A percentile compares a stretch with the other conserved stretches of the same genome.
phyloP scores from a whole-genome alignment of 1,140 invertebrate genomes.

The Aleiodes sp. region DNA sequence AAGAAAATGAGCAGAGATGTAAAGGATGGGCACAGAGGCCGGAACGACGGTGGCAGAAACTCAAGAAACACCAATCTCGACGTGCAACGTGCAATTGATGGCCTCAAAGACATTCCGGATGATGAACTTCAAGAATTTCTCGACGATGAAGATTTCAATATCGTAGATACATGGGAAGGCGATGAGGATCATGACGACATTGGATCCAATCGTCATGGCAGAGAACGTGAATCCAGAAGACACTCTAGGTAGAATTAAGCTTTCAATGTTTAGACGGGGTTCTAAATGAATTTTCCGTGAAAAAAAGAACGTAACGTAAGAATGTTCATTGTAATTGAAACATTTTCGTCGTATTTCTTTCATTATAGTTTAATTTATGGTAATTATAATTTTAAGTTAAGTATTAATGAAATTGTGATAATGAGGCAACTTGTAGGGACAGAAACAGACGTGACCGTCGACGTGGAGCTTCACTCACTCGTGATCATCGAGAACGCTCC shows the following conservation, averaged over 20 bases:
- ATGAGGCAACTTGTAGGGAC: constrained; percentile 34
- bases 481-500: constrained; percentile 38
- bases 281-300: not conserved
- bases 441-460: constrained; percentile 28
- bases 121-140: constrained; percentile 58
- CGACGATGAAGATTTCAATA: constrained; percentile 59
- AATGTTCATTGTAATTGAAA: too few species aligned
- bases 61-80: constrained; percentile 13
- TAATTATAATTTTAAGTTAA: too few species aligned
- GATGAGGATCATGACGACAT: constrained; percentile 48
- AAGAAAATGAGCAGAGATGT: constrained; percentile 6
- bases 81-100: constrained; percentile 35
- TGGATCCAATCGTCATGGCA: not conserved
- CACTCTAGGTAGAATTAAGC: constrained; percentile 51
- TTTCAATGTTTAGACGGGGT: not conserved
- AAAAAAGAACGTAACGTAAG: too few species aligned
- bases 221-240: constrained; percentile 36
- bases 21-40: not conserved
- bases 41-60: not conserved
- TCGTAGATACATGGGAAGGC: constrained; percentile 61
- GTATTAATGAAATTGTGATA: constrained; percentile 13
- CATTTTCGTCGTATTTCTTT: too few species aligned
- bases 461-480: constrained; percentile 40
- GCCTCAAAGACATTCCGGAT: constrained; percentile 33
- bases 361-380: too few species aligned